Evolutionary conservation across 1,140 invertebrate genomes (phyloP).

Genomic region (Chironomus tepperi): DNA sequence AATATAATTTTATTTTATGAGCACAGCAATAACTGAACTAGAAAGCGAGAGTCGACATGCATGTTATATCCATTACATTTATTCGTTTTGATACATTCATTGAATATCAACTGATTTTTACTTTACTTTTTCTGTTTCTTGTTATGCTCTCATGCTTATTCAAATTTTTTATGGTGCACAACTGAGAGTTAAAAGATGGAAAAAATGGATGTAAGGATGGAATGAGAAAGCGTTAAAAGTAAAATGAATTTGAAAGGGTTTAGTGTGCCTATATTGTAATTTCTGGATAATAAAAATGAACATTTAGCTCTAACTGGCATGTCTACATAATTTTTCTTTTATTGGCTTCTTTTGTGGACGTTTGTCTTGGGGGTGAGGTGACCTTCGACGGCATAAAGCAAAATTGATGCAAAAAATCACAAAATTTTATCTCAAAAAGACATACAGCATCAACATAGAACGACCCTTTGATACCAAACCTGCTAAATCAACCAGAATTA

Average conservation of each 20-base stretch:
- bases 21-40: neutral
- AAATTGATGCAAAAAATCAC: too few relatives aligned
- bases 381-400: too few relatives aligned
- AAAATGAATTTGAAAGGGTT: neutral
- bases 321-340: too few relatives aligned
- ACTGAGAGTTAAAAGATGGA: neutral
- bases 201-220: neutral
- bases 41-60: neutral
- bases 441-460: too few relatives aligned
- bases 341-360: too few relatives aligned
- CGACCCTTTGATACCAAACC: neutral
- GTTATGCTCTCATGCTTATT: neutral
- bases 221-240: neutral
- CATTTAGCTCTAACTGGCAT: too few relatives aligned
- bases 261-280: neutral
- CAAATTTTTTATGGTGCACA: neutral
- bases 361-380: too few relatives aligned
- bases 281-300: too few relatives aligned
- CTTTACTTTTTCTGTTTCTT: neutral
- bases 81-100: neutral
- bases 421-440: too few relatives aligned
- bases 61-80: conserved; percentile 6
- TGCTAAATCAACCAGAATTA: conserved; percentile 8
- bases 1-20: conserved; percentile 4
- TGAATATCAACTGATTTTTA: conserved; percentile 2